A percentile compares a stretch with the other conserved stretches of the same genome.
These are phyloP conservation scores for Epinephelus lanceolatus DNA, from an alignment of 2,113 vertebrate species.

Conservation along the genomic window DNA sequence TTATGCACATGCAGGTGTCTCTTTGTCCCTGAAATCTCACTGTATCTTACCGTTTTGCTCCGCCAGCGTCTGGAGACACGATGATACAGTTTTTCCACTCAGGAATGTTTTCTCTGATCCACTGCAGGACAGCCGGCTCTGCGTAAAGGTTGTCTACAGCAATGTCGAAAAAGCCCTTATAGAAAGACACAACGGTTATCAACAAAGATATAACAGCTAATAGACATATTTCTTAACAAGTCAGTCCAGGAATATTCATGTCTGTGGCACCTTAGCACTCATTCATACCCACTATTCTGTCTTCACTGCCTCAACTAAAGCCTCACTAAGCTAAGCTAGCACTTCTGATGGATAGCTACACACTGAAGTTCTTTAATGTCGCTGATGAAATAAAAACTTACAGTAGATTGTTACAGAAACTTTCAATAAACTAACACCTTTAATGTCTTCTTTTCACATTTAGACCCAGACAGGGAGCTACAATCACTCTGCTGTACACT, in stretches of 20 bases:
- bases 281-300: not conserved
- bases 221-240: too few relatives aligned
- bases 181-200: not conserved
- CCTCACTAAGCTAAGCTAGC: not conserved
- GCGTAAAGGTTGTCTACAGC: conserved; percentile 97
- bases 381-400: not conserved
- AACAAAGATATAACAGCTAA: too few relatives aligned
- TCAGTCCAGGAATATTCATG: too few relatives aligned
- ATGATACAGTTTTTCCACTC: conserved; percentile 96
- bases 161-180: conserved; percentile 96
- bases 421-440: not conserved
- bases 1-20: too few relatives aligned
- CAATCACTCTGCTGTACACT: not conserved
- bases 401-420: not conserved
- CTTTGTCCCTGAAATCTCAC: not conserved
- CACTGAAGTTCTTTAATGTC: too few relatives aligned
- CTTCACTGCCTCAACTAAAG: not conserved
- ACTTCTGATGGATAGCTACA: not conserved
- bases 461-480: not conserved
- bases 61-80: conserved; percentile 95
- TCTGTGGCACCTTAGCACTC: not conserved
- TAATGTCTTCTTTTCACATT: not conserved
- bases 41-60: conserved; percentile 90
- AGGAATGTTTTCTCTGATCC: conserved; percentile 93
- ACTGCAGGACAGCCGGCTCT: conserved; percentile 95